phyloP scores from a whole-genome alignment of 2,113 vertebrate genomes.

The Solea senegalensis region DNA sequence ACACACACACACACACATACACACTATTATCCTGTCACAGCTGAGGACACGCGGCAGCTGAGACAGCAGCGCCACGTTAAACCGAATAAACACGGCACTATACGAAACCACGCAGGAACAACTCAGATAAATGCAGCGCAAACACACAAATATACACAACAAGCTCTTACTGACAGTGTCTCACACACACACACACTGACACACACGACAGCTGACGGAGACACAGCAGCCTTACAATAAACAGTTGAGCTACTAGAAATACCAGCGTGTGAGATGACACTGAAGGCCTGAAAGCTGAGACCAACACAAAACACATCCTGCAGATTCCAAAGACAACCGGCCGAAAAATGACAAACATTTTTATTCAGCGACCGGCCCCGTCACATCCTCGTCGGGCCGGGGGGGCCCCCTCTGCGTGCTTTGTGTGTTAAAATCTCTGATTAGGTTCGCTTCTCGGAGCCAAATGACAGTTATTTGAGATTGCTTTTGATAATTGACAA shows the following conservation, averaged over 20 bases:
- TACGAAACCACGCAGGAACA: conserved; percentile 17
- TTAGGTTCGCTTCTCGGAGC: not conserved
- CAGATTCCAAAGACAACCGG: conserved; percentile 48
- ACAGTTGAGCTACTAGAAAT: conserved; percentile 79
- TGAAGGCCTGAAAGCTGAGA: conserved; percentile 57
- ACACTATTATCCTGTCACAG: conserved; percentile 53
- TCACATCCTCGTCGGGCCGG: not conserved
- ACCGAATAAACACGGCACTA: conserved; percentile 33
- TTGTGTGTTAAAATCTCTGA: conserved; percentile 21
- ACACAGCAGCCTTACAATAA: conserved; percentile 68
- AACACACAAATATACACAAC: conserved; percentile 43
- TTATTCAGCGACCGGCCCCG: conserved; percentile 29
- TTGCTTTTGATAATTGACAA: conserved; percentile 16
- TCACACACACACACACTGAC: conserved; percentile 33
- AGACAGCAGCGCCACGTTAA: conserved; percentile 56
- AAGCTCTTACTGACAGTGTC: conserved; percentile 24
- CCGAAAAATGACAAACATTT: conserved; percentile 59
- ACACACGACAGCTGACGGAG: conserved; percentile 74
- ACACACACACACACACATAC: conserved; percentile 24
- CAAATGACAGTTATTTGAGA: conserved; percentile 16
- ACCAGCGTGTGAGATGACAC: conserved; percentile 59
- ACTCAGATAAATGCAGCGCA: conserved; percentile 7
- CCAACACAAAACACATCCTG: conserved; percentile 53
- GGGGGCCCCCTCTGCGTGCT: not conserved
- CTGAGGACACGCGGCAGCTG: conserved; percentile 74